phyloP scores from a whole-genome alignment of 2,888 invertebrate genomes.

The Phytoseiulus persimilis region DNA sequence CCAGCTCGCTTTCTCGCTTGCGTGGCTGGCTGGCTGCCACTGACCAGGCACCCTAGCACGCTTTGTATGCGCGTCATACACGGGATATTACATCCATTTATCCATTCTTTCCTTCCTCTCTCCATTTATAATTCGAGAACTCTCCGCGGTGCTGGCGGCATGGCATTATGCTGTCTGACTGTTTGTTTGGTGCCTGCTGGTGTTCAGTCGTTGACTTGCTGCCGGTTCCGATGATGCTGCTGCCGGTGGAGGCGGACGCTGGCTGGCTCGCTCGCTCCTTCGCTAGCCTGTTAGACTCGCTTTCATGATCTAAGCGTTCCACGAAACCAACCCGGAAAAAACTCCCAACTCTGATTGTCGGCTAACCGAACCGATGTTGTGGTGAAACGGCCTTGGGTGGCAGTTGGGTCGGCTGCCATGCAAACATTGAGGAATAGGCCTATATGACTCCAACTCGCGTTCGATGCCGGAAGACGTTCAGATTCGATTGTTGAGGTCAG shows the following conservation, averaged over 20 bases:
- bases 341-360: slow-evolving; percentile 26
- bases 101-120: not conserved
- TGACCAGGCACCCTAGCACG: not conserved
- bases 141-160: not conserved
- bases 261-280: not conserved
- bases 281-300: not conserved
- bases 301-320: not conserved
- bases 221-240: not conserved
- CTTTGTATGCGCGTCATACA: not conserved
- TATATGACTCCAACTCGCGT: not conserved
- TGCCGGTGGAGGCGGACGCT: not conserved
- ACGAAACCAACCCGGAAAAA: not conserved
- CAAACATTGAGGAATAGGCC: not conserved
- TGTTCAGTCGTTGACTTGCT: not conserved
- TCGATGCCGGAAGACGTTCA: not conserved
- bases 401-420: not conserved
- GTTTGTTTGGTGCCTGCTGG: not conserved
- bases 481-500: not conserved
- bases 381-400: slow-evolving; percentile 32
- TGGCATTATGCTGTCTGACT: not conserved
- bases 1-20: not conserved
- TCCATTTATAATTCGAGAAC: not conserved
- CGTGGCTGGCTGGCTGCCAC: slow-evolving; percentile 9
- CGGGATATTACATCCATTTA: not conserved
- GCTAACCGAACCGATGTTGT: slow-evolving; percentile 27